Evolutionary conservation across 2,888 invertebrate species (phyloP).

Genomic region (Tinea pellionella): DNA sequence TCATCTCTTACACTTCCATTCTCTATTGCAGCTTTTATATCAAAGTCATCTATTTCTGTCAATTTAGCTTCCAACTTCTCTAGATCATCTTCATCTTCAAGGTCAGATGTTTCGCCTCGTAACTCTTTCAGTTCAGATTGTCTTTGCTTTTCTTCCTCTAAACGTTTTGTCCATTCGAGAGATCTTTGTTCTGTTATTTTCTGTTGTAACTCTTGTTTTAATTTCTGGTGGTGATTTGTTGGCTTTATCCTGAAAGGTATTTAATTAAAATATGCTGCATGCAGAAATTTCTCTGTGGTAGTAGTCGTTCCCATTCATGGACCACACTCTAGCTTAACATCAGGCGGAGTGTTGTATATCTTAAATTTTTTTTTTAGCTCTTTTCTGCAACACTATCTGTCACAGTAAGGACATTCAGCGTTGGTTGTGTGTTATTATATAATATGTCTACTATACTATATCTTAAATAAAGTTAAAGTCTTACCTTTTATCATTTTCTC

Average conservation of each 20-base stretch:
- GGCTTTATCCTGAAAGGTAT: conserved; percentile 62
- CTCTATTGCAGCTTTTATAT: conserved; percentile 35
- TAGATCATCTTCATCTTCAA: conserved; percentile 46
- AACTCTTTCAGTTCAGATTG: conserved; percentile 47
- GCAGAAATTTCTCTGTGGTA: no score
- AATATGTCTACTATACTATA: no score
- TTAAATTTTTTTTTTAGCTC: no score
- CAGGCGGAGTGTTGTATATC: no score
- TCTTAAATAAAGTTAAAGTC: no score
- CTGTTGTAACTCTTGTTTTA: conserved; percentile 77
- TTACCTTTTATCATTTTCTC: conserved; percentile 70
- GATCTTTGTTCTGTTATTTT: conserved; percentile 78
- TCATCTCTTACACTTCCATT: conserved; percentile 58
- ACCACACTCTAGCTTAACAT: no score
- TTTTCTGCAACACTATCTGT: no score
- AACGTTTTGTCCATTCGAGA: conserved; percentile 75
- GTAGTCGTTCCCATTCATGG: no score
- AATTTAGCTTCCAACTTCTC: conserved; percentile 51
- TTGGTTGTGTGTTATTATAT: no score
- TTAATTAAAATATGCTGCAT: neutral
- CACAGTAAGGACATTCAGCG: no score
- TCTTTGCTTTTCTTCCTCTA: conserved; percentile 57
- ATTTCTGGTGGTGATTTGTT: conserved; percentile 76
- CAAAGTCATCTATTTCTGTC: conserved; percentile 28
- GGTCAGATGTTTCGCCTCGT: conserved; percentile 34